phyloP scores from a whole-genome alignment of 1,140 invertebrate species.

The Lepeophtheirus salmonis region DNA sequence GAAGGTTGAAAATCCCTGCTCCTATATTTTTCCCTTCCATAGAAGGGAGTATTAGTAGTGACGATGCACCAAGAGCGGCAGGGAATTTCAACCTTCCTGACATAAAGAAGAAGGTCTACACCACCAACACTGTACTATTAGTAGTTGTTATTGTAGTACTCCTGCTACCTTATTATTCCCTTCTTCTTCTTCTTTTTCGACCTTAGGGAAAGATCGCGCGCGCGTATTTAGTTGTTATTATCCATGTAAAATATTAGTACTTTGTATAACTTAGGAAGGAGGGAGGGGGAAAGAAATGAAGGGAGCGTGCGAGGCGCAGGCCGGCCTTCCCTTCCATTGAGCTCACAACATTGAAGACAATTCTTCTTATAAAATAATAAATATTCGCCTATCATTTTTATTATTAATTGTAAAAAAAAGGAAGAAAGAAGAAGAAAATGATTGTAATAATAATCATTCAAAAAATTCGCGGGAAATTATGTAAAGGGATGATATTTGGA shows the following conservation, averaged over 20 bases:
- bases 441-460: no score
- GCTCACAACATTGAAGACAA: no score
- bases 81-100: background rate
- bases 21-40: background rate
- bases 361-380: no score
- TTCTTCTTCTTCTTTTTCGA: background rate
- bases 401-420: no score
- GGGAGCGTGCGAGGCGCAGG: background rate
- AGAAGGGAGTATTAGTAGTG: background rate
- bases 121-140: background rate
- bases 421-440: no score
- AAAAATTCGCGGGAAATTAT: no score
- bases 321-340: no score
- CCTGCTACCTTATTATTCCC: background rate
- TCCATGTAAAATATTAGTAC: no score
- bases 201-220: no score
- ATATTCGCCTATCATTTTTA: no score
- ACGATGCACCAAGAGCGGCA: background rate
- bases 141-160: background rate
- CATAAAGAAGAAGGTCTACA: background rate
- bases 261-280: background rate
- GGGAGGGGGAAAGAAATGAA: background rate
- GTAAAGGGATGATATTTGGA: no score
- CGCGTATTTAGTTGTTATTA: no score
- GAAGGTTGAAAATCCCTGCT: background rate